Evolutionary conservation across 2,113 vertebrate genomes (phyloP), one percentile per base, ranked within the genome.

Genomic region (Spea multiplicata): DNA sequence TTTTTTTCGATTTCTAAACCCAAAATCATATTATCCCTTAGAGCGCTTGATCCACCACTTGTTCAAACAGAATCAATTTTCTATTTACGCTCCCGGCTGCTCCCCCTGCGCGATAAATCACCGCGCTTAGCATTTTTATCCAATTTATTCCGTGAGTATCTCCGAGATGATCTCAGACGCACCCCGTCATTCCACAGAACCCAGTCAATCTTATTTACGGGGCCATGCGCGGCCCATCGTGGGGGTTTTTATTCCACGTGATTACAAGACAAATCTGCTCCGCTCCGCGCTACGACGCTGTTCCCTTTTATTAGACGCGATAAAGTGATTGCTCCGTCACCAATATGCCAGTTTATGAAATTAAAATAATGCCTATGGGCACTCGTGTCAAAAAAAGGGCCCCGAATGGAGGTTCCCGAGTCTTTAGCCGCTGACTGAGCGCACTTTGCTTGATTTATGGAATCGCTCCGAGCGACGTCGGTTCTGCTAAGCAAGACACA

Each of bases 331-430:
- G 66, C 67, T 69, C 75, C 75, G 61, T 76, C 75, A 46, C 47
- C 52, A 8, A 69, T 48, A 69, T 69, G 75, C 69, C 75, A 76
- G 69, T 76, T 66, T 67, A 59, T 70, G 69, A 69, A 76, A 59
- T 69, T 61, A 69, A 68, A 76, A 76, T 76, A 48, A 76, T 76
- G 75, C 75, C 69, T 55, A 69, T 59, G 53, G 47, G 75, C 75
- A 5, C 66, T 76, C 14, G 3, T 69, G 66, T 76, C 66, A 70
- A 45, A 53, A 13, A 30, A 76, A 59, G 53, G 14, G 47, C 75
- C 75, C 75, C 75, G 14, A 76, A 76, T 76, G 30, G 69, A 76
- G 17, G 66, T 10, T 30, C 0, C 52, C 10, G 66, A 45, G 44
- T 66, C 57, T 45, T 5, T 48, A 69, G 66, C 48, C 68, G 74